phyloP scores from a whole-genome alignment of 2,797 vertebrate genomes.

The Peromyscus attwateri region DNA sequence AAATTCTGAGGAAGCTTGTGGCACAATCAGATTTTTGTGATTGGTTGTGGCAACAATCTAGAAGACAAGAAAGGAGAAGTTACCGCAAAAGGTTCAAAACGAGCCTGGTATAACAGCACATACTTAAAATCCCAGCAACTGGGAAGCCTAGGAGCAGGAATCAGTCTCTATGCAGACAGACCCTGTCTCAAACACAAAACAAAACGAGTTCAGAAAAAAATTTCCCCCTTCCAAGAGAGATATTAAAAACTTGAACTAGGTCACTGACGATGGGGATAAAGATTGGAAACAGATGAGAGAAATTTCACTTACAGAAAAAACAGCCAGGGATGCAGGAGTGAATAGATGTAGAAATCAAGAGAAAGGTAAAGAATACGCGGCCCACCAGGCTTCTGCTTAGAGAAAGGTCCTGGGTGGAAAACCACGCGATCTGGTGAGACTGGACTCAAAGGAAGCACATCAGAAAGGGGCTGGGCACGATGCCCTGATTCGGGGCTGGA shows the following conservation, averaged over 20 bases:
- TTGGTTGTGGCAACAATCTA: not conserved
- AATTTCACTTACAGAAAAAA: not conserved
- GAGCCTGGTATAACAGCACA: not conserved
- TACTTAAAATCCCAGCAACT: not conserved
- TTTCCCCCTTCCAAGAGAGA: not conserved
- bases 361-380: fast-evolving
- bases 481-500: not conserved
- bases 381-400: not conserved
- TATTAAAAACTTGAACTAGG: not conserved
- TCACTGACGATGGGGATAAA: not conserved
- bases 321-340: not conserved
- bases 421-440: fast-evolving
- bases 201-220: not conserved
- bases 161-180: not conserved
- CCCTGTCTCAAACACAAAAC: not conserved
- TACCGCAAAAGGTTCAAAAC: not conserved
- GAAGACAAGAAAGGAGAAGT: not conserved
- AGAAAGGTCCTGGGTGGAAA: fast-evolving
- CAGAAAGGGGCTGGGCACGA: fast-evolving
- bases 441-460: not conserved
- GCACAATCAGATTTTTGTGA: not conserved
- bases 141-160: not conserved
- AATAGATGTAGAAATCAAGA: not conserved
- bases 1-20: not conserved
- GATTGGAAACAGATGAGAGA: not conserved